phyloP scores from a whole-genome alignment of 2,113 vertebrate species.

The Oryzias celebensis region DNA sequence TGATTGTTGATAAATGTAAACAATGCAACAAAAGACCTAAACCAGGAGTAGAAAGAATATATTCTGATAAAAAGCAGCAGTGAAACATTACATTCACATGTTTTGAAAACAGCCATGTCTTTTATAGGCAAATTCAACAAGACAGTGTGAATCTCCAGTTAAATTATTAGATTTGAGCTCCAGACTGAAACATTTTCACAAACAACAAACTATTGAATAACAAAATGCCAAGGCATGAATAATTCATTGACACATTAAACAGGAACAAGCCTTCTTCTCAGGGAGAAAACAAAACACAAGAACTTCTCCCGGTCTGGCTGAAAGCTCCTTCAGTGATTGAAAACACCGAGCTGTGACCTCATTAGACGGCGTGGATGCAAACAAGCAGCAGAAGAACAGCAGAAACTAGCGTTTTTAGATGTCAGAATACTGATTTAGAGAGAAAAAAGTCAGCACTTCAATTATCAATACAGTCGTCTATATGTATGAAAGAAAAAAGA shows the following conservation, averaged over 20 bases:
- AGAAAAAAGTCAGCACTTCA: not conserved
- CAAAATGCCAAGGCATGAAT: conserved; percentile 61
- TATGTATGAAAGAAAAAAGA: too few relatives aligned
- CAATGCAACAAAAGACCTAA: too few relatives aligned
- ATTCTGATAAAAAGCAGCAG: too few relatives aligned
- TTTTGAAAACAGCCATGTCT: too few relatives aligned
- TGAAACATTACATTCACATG: too few relatives aligned
- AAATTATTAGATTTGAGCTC: not conserved
- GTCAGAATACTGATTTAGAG: not conserved
- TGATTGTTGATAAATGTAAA: too few relatives aligned
- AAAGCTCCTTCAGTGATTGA: not conserved
- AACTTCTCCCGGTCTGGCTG: not conserved
- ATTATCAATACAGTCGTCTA: not conserved
- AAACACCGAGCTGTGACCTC: conserved; percentile 12
- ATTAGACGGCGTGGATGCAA: not conserved
- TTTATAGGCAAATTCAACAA: too few relatives aligned
- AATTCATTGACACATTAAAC: conserved; percentile 46
- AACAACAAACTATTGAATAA: conserved; percentile 43
- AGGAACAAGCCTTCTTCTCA: conserved; percentile 33
- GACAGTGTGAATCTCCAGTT: not conserved
- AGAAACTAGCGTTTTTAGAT: not conserved
- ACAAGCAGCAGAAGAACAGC: not conserved
- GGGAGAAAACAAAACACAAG: conserved; percentile 19
- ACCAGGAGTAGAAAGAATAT: too few relatives aligned
- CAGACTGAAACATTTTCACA: conserved; percentile 9